Evolutionary conservation across 2,888 invertebrate species (phyloP).

Genomic region (Drosophila maculinotata): DNA sequence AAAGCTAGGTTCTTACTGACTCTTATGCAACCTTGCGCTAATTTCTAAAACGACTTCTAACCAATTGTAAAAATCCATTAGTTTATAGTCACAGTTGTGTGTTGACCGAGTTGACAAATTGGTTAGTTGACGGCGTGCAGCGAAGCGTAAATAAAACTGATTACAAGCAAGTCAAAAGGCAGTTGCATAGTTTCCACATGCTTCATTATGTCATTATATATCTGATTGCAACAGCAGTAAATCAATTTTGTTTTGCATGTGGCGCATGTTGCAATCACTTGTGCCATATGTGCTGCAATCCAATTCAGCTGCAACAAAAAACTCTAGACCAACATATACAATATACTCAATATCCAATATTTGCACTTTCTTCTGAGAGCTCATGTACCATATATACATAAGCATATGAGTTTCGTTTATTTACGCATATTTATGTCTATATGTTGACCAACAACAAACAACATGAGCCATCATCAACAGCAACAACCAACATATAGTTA

Average conservation of each 20-base stretch:
- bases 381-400: conserved; percentile 1
- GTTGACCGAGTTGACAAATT: conserved; percentile 58
- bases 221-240: conserved; percentile 40
- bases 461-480: conserved; percentile 39
- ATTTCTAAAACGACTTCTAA: conserved; percentile 7
- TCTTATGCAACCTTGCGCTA: conserved; percentile 40
- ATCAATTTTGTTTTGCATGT: conserved; percentile 60
- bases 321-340: conserved; percentile 1
- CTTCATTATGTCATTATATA: conserved; percentile 45
- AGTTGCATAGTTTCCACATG: conserved; percentile 35
- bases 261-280: conserved; percentile 28
- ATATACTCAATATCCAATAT: conserved; percentile 56
- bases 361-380: conserved; percentile 67
- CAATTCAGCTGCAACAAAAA: conserved; percentile 20
- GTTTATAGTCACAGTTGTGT: conserved; percentile 7
- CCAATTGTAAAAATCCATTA: background rate
- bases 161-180: conserved; percentile 40
- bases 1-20: conserved; percentile 18
- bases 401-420: conserved; percentile 51
- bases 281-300: conserved; percentile 25
- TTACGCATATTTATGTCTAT: conserved; percentile 74
- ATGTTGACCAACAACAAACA: conserved; percentile 71
- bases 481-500: conserved; percentile 18
- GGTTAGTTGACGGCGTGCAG: conserved; percentile 41
- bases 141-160: conserved; percentile 60